Conservation (phyloP, 2,113 vertebrate genomes). For the Nymphicus hollandicus region DNA sequence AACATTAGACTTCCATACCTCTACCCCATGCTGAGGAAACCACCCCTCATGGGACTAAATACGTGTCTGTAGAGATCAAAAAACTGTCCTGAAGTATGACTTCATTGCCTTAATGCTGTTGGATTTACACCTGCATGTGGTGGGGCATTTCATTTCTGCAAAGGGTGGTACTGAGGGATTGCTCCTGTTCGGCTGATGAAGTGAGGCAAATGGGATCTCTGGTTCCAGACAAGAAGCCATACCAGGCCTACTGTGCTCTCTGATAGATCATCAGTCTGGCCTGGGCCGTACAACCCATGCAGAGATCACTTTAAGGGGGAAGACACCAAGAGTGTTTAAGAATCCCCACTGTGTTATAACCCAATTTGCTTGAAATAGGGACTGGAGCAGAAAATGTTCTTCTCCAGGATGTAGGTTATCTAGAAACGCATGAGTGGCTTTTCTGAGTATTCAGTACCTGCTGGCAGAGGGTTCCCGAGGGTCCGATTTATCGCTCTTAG, state of each 20-base stretch:
- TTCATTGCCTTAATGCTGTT: not conserved
- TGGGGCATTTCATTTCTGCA: not conserved
- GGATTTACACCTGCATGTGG: not conserved
- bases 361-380: not conserved
- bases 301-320: not conserved
- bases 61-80: not conserved
- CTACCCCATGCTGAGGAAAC: not conserved
- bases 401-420: not conserved
- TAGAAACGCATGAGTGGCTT: not conserved
- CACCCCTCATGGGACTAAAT: not conserved
- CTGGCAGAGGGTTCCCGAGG: conserved; percentile 76
- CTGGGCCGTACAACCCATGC: fast-evolving
- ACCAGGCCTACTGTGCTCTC: not conserved
- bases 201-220: not conserved
- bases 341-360: not conserved
- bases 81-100: not conserved
- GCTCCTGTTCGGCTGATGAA: not conserved
- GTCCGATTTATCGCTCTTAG: conserved; percentile 81
- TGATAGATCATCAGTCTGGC: not conserved
- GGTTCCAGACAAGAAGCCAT: not conserved
- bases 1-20: not conserved
- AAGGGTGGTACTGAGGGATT: not conserved
- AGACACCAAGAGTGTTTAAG: not conserved
- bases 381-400: not conserved
- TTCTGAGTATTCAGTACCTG: conserved; percentile 71